A percentile compares a stretch with the other conserved stretches of the same genome.
These are phyloP conservation scores for Beroe forskalii DNA, from an alignment of 37 sponge, comb jelly and placozoan species.

Conservation along the genomic window DNA sequence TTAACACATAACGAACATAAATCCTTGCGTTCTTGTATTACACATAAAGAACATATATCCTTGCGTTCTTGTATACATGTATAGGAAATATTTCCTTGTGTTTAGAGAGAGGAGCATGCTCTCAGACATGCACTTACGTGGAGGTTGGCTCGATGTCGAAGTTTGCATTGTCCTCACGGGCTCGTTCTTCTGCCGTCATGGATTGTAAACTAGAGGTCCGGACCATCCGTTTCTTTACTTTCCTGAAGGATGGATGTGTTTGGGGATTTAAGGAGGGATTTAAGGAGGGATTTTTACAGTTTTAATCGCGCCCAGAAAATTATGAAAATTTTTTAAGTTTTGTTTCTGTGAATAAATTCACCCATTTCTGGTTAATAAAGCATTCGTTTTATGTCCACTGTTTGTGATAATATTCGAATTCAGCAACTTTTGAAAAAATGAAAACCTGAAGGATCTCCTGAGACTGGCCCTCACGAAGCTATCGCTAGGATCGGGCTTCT, in stretches of 20 bases:
- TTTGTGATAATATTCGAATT: no score
- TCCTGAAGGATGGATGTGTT: slow-evolving; percentile 4
- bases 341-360: background rate
- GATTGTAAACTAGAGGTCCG: slow-evolving; percentile 2
- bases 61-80: no score
- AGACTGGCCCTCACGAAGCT: background rate
- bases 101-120: no score
- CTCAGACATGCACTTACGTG: slow-evolving; percentile 60
- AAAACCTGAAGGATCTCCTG: slow-evolving; percentile 15
- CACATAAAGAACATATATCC: no score
- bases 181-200: slow-evolving; percentile 15
- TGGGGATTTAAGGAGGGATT: no score
- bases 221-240: slow-evolving; percentile 9
- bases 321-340: background rate
- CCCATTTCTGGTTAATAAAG: no score
- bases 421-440: no score
- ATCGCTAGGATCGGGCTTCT: background rate
- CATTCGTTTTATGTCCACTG: no score
- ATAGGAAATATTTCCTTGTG: background rate
- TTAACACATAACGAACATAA: no score
- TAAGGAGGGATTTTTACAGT: no score
- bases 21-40: no score
- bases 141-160: slow-evolving; percentile 41
- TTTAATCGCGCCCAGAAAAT: background rate
- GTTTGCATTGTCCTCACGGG: slow-evolving; percentile 29